A percentile compares a stretch with the other conserved stretches of the same genome.
phyloP scores from a whole-genome alignment of 2,888 invertebrate genomes.

The Osmoderma eremita region DNA sequence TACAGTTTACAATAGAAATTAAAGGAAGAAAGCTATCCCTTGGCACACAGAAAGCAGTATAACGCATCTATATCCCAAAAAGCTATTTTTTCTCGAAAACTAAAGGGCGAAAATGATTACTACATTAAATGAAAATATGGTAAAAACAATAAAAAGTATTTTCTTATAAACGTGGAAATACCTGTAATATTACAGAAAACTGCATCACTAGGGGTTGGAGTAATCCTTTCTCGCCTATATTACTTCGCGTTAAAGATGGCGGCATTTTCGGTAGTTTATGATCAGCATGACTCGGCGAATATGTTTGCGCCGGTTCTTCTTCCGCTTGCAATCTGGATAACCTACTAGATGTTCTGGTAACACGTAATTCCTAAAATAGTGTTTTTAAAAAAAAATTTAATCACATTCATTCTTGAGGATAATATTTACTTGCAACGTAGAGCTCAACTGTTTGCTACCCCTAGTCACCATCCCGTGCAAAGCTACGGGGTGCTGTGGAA shows the following conservation, averaged over 20 bases:
- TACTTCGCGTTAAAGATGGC: conserved; percentile 50
- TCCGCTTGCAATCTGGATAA: conserved; percentile 70
- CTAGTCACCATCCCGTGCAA: conserved; percentile 98
- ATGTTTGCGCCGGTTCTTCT: conserved; percentile 57
- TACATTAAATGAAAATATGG: conserved; percentile 1
- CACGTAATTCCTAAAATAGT: conserved; percentile 74
- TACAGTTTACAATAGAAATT: too few relatives aligned
- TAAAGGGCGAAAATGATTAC: not conserved
- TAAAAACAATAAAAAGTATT: not conserved
- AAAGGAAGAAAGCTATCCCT: too few relatives aligned
- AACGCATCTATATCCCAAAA: too few relatives aligned
- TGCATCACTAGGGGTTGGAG: conserved; percentile 88
- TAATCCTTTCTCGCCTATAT: conserved; percentile 67
- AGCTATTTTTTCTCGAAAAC: too few relatives aligned
- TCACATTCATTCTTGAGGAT: not conserved
- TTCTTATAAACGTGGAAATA: conserved; percentile 50
- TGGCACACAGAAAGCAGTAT: too few relatives aligned
- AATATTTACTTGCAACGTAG: conserved; percentile 80
- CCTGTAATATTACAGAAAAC: conserved; percentile 83
- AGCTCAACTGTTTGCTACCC: conserved; percentile 91
- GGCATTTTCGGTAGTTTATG: conserved; percentile 55
- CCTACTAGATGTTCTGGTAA: conserved; percentile 82
- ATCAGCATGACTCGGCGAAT: conserved; percentile 56
- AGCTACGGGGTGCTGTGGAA: conserved; percentile 98
- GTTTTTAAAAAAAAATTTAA: conserved; percentile 18